A percentile compares a stretch with the other conserved stretches of the same genome.
phyloP scores from a whole-genome alignment of 1,140 invertebrate species.

The Neodiprion virginianus region DNA sequence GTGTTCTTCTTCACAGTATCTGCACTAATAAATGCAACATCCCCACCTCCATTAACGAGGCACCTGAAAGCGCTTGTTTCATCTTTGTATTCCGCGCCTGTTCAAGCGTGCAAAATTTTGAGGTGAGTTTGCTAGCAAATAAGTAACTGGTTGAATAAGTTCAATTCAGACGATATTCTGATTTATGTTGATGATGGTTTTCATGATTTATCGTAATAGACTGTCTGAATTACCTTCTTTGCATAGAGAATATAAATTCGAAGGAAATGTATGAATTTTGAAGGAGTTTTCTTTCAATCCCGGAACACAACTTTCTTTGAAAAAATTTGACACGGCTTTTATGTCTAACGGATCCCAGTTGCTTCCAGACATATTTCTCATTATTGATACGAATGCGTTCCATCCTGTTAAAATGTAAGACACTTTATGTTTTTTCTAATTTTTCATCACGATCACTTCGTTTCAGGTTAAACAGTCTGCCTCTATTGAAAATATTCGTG shows the following conservation, averaged over 20 bases:
- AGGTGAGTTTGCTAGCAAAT: not conserved
- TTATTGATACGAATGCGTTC: slow-evolving; percentile 62
- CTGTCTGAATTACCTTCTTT: slow-evolving; percentile 28
- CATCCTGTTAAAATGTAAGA: slow-evolving; percentile 53
- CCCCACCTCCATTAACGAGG: slow-evolving; percentile 77
- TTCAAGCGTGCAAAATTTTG: not conserved
- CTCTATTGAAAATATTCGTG: not conserved
- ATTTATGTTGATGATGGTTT: too few species aligned
- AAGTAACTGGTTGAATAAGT: not conserved
- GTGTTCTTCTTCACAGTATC: slow-evolving; percentile 72
- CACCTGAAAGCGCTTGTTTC: slow-evolving; percentile 76
- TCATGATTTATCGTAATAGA: slow-evolving; percentile 7
- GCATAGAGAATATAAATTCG: slow-evolving; percentile 44
- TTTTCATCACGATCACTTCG: not conserved
- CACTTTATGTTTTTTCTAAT: too few species aligned
- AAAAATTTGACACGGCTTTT: slow-evolving; percentile 65
- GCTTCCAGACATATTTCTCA: slow-evolving; percentile 49
- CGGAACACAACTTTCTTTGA: slow-evolving; percentile 68
- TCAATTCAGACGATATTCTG: not conserved
- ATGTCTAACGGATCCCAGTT: slow-evolving; percentile 54
- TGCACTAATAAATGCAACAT: slow-evolving; percentile 86
- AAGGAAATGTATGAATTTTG: slow-evolving; percentile 30
- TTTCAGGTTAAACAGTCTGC: slow-evolving; percentile 7
- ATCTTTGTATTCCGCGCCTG: slow-evolving; percentile 50
- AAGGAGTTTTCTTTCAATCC: slow-evolving; percentile 43